A percentile compares a stretch with the other conserved stretches of the same genome.
Evolutionary conservation across 2,797 vertebrate species (phyloP).

Genomic region (Chelonia mydas): DNA sequence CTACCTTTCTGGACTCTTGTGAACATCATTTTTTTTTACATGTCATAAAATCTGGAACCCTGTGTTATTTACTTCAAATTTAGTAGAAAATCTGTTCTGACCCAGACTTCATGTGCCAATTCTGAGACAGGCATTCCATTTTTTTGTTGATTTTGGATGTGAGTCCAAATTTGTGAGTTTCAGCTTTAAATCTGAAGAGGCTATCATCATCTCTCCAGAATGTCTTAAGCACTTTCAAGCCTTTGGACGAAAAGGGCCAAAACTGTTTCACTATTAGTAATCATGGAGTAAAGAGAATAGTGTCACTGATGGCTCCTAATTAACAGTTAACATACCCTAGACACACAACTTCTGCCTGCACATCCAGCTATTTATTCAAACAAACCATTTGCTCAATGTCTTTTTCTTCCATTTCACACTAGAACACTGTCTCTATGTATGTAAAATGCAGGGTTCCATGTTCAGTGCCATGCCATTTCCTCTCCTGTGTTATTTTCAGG

Average conservation of each 20-base stretch:
- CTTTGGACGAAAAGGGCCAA: slow-evolving; percentile 1
- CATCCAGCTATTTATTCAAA: neutral
- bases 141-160: slow-evolving; percentile 40
- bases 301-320: neutral
- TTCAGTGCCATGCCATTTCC: neutral
- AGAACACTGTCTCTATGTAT: rapidly evolving
- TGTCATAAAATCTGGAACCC: neutral
- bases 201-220: neutral
- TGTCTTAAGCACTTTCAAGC: neutral
- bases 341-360: neutral
- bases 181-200: slow-evolving; percentile 28
- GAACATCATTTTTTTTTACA: neutral
- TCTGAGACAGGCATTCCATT: slow-evolving; percentile 20
- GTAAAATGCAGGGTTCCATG: rapidly evolving
- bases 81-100: slow-evolving; percentile 34
- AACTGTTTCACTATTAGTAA: neutral
- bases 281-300: neutral
- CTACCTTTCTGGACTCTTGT: neutral
- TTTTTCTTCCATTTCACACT: neutral
- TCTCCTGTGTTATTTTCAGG: neutral
- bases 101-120: neutral
- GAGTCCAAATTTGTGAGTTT: neutral
- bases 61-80: neutral
- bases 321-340: neutral
- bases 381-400: neutral